Base-by-base conservation (phyloP, 1,140 invertebrate species). In the Cotesia typhae region DNA sequence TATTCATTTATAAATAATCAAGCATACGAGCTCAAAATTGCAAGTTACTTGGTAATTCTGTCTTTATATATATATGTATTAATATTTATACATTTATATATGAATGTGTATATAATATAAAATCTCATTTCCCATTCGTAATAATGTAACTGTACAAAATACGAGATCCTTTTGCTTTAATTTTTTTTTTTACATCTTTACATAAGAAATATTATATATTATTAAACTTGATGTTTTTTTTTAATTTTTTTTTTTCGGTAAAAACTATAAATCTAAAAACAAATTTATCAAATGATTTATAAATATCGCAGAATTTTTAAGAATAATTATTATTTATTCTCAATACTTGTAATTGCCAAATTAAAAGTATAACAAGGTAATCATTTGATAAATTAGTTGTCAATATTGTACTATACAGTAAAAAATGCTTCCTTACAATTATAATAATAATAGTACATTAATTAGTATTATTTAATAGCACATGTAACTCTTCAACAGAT, bases 401-500 rank as follows among this genome's bases (percentile, higher is more conserved):
- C 10, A 6, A 7, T 28, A 6, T 60, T 60, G 20, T 60, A 60
- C 59, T 20, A 6, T 36, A 35, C n/a, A 35, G 20, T 36, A 28
- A 60, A 60, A 60, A 28, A 60, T 60, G 59, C 20, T 35, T 60
- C 3, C 7, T 57, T 57, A 57, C 17, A 14, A 60, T 60, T 60
- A 53, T 20, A 47, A 60, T 59, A 60, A 57, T 4, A 47, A 70
- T 17, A 47, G 17, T 68, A 57, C 14, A 41, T 59, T 17, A 47
- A 17, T 47, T n/a, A 70, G 2, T 59, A 60, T 17, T 59, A 59
- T 60, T 41, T 38, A 12, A 41, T 70, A 17, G 37, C 36, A 65
- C 38, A 61, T 41, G n/a, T 69, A 38, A 28, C 67, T 70, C 67
- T 60, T 69, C 67, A 38, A 70, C 67, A 70, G 60, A 61, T 61